Conservation (phyloP, 2,888 invertebrate genomes). For the Leucophenga maculata region DNA sequence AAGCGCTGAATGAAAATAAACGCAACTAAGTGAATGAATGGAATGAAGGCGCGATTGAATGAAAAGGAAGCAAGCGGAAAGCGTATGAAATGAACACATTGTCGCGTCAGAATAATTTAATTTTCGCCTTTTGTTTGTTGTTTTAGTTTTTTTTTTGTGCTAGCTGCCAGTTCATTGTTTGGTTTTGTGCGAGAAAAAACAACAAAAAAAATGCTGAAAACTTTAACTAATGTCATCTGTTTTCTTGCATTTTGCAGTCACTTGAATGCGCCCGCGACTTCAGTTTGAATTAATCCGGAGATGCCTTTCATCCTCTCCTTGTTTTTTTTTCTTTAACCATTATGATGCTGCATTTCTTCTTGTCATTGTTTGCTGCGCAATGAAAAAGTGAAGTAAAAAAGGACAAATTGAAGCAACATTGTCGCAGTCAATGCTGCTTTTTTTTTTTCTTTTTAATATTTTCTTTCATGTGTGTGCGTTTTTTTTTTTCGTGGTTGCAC, state of each 20-base stretch:
- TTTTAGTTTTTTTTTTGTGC: constrained; percentile 2
- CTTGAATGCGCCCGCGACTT: constrained; percentile 12
- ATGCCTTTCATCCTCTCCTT: background rate
- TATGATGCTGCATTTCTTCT: background rate
- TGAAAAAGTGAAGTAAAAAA: background rate
- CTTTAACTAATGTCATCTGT: constrained; percentile 57
- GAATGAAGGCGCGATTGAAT: background rate
- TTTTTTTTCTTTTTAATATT: background rate
- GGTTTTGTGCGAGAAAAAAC: constrained; percentile 10
- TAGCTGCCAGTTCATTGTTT: constrained; percentile 33
- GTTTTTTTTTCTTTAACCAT: background rate
- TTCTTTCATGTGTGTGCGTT: constrained; percentile 27
- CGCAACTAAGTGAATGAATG: too few species aligned
- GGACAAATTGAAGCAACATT: background rate
- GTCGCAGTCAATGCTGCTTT: background rate
- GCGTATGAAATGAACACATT: constrained; percentile 40
- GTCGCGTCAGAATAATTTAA: constrained; percentile 58
- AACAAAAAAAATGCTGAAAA: background rate
- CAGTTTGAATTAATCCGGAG: constrained; percentile 1
- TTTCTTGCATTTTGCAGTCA: constrained; percentile 38
- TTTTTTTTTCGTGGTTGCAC: constrained; percentile 13
- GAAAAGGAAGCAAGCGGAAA: background rate
- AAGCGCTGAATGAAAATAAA: too few species aligned
- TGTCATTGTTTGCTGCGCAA: constrained; percentile 1
- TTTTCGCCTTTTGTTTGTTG: constrained; percentile 45